Evolutionary conservation across 2,113 vertebrate species (phyloP).

Genomic region (Micronycteris hirsuta): DNA sequence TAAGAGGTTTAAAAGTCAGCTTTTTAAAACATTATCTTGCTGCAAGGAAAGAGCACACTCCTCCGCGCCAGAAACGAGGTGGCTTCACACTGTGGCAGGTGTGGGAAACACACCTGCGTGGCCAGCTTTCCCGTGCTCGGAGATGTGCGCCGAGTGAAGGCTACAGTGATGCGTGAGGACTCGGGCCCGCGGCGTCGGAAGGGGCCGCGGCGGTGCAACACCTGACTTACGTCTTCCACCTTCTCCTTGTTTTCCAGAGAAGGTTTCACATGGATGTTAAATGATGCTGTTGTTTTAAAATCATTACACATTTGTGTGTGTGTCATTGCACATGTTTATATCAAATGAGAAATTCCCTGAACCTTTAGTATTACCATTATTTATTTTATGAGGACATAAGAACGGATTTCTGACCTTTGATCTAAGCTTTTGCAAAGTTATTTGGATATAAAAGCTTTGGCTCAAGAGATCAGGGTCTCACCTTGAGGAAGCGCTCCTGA

Average conservation of each 20-base stretch:
- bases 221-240: background rate
- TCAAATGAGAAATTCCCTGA: background rate
- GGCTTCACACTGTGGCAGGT: constrained; percentile 82
- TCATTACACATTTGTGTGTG: background rate
- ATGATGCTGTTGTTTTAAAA: background rate
- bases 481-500: background rate
- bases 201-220: background rate
- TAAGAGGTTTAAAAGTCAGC: constrained; percentile 91
- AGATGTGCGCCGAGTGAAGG: constrained; percentile 41
- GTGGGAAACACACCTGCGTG: constrained; percentile 73
- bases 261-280: background rate
- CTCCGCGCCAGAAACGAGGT: constrained; percentile 79
- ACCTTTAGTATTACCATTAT: background rate
- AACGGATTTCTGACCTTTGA: background rate
- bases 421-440: background rate
- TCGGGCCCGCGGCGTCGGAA: constrained; percentile 19
- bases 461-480: background rate
- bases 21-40: constrained; percentile 91
- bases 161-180: constrained; percentile 28
- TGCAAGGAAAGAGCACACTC: constrained; percentile 84
- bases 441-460: background rate
- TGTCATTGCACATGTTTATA: background rate
- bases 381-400: background rate
- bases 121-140: constrained; percentile 54
- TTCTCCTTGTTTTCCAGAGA: background rate